phyloP scores from a whole-genome alignment of 35 echinoderm and acorn worm genomes.

The Anneissia japonica region DNA sequence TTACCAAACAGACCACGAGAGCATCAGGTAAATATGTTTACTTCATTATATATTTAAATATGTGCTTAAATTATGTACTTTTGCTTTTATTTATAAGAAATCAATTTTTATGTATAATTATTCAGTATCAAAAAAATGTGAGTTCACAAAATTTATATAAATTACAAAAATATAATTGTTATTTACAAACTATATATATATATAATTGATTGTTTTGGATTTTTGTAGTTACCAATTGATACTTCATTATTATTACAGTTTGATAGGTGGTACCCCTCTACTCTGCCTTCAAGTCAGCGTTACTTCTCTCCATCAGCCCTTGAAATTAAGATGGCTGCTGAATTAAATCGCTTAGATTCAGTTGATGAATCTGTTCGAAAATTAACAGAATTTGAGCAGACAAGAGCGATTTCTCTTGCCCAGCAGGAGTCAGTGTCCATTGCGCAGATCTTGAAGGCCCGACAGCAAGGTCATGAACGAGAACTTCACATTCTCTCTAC shows the following conservation, averaged over 20 bases:
- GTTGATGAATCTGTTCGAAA: conserved; percentile 66
- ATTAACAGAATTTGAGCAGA: conserved; percentile 57
- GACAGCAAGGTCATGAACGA: conserved; percentile 73
- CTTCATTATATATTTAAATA: too few species aligned
- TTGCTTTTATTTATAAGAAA: too few species aligned
- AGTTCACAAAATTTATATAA: too few species aligned
- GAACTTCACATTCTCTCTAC: conserved; percentile 85
- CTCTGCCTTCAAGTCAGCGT: neutral
- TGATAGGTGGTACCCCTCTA: neutral
- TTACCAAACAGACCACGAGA: neutral
- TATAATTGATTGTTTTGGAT: too few species aligned
- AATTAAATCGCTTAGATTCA: conserved; percentile 76
- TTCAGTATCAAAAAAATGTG: too few species aligned
- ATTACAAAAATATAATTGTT: too few species aligned
- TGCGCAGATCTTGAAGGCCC: conserved; percentile 62
- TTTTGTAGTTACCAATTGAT: too few species aligned
- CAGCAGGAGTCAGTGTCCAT: conserved; percentile 79
- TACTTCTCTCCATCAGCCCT: conserved; percentile 74
- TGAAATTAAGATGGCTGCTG: conserved; percentile 78
- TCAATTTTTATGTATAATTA: too few species aligned
- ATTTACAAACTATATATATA: too few species aligned
- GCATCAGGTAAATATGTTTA: neutral
- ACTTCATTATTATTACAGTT: too few species aligned
- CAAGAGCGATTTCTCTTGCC: conserved; percentile 69
- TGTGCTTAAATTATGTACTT: too few species aligned